These are phyloP conservation scores for Ricordea florida DNA, from an alignment of 92 coral and sea anemone genomes.

Conservation along the genomic window DNA sequence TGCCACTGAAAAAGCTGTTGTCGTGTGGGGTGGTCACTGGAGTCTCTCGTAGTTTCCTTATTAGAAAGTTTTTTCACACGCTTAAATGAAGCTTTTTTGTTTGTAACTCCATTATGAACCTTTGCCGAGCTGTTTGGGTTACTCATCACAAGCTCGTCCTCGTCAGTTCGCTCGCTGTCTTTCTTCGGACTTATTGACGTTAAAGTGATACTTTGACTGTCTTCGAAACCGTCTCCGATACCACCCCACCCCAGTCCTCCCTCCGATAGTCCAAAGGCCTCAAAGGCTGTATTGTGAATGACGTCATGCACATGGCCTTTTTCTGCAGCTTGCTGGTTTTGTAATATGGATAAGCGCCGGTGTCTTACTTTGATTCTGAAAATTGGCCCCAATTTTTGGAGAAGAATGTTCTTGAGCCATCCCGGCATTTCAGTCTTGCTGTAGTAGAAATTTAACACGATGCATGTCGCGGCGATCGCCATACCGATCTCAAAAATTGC, in stretches of 20 bases:
- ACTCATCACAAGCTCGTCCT: not conserved
- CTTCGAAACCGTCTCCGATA: slow-evolving; percentile 21
- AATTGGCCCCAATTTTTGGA: slow-evolving; percentile 50
- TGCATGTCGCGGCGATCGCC: slow-evolving; percentile 73
- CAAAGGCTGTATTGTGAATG: slow-evolving; percentile 22
- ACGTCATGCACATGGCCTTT: slow-evolving; percentile 13
- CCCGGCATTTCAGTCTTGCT: slow-evolving; percentile 75
- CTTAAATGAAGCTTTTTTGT: not conserved
- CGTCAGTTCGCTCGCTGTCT: not conserved
- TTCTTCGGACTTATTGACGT: not conserved
- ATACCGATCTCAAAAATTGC: slow-evolving; percentile 67
- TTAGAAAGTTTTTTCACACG: not conserved
- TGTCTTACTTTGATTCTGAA: slow-evolving; percentile 29
- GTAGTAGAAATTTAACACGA: slow-evolving; percentile 79
- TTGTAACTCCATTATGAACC: not conserved
- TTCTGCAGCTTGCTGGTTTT: not conserved
- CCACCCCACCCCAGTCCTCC: not conserved
- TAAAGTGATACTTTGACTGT: not conserved
- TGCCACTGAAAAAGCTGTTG: slow-evolving; percentile 42
- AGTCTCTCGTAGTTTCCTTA: not conserved
- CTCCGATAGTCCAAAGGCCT: slow-evolving; percentile 10
- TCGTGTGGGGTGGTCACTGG: slow-evolving; percentile 11
- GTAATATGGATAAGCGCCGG: not conserved
- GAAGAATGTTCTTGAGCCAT: slow-evolving; percentile 63
- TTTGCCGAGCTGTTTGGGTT: not conserved